These are phyloP conservation scores for Ips nitidus DNA, from an alignment of 1,140 invertebrate genomes.

Conservation along the genomic window DNA sequence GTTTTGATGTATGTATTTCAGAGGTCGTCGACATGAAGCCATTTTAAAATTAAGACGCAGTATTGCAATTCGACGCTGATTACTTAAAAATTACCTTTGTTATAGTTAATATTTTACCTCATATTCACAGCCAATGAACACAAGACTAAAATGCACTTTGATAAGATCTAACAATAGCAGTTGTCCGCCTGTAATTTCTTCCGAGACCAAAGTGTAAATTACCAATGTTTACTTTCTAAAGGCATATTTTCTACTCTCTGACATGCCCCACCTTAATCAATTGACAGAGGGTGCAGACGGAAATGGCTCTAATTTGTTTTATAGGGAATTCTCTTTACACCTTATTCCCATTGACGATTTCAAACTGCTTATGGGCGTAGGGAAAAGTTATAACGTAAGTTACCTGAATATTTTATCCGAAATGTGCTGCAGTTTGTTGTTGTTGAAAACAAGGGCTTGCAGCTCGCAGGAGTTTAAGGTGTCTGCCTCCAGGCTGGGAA, in stretches of 20 bases:
- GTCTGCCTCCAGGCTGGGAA: constrained; percentile 46
- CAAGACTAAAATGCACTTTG: no score
- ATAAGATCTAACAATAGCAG: constrained; percentile 18
- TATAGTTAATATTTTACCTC: no score
- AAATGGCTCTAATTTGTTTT: constrained; percentile 31
- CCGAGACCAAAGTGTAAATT: constrained; percentile 27
- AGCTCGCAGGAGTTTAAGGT: constrained; percentile 49
- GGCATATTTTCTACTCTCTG: constrained; percentile 29
- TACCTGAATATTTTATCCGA: constrained; percentile 50
- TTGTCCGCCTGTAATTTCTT: constrained; percentile 2
- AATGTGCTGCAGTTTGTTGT: constrained; percentile 50
- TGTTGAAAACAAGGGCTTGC: constrained; percentile 49
- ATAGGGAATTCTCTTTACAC: not conserved
- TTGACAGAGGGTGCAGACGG: constrained; percentile 28
- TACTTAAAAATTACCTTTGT: no score
- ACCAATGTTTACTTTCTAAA: constrained; percentile 32
- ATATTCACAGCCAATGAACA: no score
- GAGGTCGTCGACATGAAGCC: no score
- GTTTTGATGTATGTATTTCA: no score
- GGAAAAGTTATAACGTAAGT: constrained; percentile 4
- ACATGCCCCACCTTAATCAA: constrained; percentile 33
- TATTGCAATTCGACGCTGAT: no score
- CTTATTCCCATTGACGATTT: not conserved
- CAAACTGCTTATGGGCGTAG: not conserved
- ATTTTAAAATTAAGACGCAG: no score